Percentiles rank a stretch among this genome's conserved stretches.
phyloP scores from a whole-genome alignment of 1,140 invertebrate species.

The Drosophila prosaltans region DNA sequence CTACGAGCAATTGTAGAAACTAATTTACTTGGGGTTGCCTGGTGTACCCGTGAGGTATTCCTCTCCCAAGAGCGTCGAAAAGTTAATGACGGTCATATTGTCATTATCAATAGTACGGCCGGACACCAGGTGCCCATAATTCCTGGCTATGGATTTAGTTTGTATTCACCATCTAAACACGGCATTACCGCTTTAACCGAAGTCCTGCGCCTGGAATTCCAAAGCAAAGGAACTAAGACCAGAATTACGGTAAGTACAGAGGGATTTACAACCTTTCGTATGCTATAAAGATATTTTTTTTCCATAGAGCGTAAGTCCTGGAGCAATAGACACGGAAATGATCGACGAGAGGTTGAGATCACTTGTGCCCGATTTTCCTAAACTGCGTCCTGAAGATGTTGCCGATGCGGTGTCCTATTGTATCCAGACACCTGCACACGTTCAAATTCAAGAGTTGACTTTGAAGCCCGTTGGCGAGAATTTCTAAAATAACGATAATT shows the following conservation, averaged over 20 bases:
- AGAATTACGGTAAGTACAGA: conserved; percentile 66
- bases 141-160: conserved; percentile 55
- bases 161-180: conserved; percentile 86
- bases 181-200: conserved; percentile 85
- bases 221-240: conserved; percentile 61
- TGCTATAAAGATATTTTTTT: not conserved
- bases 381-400: conserved; percentile 84
- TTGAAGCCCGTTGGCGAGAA: conserved; percentile 60
- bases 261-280: not conserved
- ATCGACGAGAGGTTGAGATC: conserved; percentile 35
- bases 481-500: conserved; percentile 19
- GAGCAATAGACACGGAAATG: conserved; percentile 84
- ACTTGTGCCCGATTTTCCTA: conserved; percentile 28
- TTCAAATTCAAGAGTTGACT: conserved; percentile 82
- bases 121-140: conserved; percentile 83
- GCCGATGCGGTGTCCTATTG: conserved; percentile 85
- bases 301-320: conserved; percentile 86
- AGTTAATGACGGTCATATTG: conserved; percentile 86
- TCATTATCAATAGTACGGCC: conserved; percentile 82
- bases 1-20: conserved; percentile 68
- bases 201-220: conserved; percentile 87
- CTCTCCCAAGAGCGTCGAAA: conserved; percentile 85
- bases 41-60: conserved; percentile 85
- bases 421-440: conserved; percentile 85
- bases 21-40: conserved; percentile 85